Evolutionary conservation across 2,888 invertebrate genomes (phyloP).

Genomic region (Diloba caeruleocephala): DNA sequence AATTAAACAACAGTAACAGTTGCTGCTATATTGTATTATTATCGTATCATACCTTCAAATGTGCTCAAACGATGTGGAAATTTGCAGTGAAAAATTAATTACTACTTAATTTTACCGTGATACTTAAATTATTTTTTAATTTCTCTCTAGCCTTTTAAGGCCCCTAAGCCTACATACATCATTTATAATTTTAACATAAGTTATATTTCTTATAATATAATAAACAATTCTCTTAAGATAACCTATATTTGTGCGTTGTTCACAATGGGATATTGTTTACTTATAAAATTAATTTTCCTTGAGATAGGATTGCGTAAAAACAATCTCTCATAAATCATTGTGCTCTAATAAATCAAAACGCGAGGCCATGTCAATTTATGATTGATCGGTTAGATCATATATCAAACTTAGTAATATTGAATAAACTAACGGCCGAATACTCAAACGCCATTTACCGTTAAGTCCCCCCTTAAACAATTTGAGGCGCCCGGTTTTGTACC

Average conservation of each 20-base stretch:
- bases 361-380: background rate
- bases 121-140: conserved; percentile 19
- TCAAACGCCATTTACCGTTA: no score
- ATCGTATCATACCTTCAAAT: conserved; percentile 45
- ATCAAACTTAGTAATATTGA: conserved; percentile 11
- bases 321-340: no score
- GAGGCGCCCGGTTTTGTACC: no score
- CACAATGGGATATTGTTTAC: conserved; percentile 1
- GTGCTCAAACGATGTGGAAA: conserved; percentile 37
- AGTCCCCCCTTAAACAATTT: no score
- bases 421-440: background rate
- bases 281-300: no score
- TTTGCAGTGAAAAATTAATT: conserved; percentile 6
- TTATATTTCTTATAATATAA: conserved; percentile 4
- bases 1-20: conserved; percentile 41
- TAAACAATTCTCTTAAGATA: conserved; percentile 14
- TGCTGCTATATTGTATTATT: conserved; percentile 51
- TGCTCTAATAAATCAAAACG: no score
- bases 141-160: no score
- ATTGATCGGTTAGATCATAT: conserved; percentile 12
- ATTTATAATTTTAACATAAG: no score
- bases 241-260: conserved; percentile 31
- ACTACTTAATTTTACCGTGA: conserved; percentile 32
- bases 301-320: no score
- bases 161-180: no score